Conservation (phyloP, 2,113 vertebrate genomes). For the Hippocampus guttulatus region DNA sequence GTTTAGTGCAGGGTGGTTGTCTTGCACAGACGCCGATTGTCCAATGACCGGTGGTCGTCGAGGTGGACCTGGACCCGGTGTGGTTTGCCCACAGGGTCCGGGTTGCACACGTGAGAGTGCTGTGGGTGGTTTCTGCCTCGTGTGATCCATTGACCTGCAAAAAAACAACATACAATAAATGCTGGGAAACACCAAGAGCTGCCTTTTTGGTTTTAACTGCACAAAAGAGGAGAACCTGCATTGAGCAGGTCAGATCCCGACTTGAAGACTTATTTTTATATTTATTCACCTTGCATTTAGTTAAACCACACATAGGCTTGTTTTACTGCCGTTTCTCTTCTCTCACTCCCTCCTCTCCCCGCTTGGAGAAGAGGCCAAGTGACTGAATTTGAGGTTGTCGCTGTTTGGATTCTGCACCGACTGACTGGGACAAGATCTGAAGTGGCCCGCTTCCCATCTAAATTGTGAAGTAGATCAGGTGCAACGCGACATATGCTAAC, state of each 20-base stretch:
- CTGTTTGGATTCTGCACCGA: no score
- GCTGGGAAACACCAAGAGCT: not conserved
- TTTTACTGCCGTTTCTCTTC: no score
- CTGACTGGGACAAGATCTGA: no score
- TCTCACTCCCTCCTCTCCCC: no score
- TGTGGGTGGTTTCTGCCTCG: conserved; percentile 42
- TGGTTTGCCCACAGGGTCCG: conserved; percentile 26
- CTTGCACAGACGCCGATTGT: conserved; percentile 14
- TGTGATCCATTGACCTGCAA: conserved; percentile 67
- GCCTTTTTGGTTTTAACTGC: not conserved
- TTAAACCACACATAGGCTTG: no score
- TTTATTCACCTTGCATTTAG: no score
- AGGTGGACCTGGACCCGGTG: conserved; percentile 19
- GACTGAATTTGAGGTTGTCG: no score
- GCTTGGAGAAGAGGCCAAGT: no score
- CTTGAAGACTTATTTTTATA: no score
- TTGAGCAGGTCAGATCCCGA: not conserved
- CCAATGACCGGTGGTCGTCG: conserved; percentile 19
- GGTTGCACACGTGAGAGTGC: conserved; percentile 36
- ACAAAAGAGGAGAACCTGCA: not conserved
- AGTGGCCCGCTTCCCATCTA: no score
- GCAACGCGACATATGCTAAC: no score
- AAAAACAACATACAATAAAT: not conserved
- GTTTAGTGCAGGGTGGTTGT: conserved; percentile 21
- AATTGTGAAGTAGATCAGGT: no score